Conservation (phyloP, 1,140 invertebrate genomes). For the Procambarus virginalis region DNA sequence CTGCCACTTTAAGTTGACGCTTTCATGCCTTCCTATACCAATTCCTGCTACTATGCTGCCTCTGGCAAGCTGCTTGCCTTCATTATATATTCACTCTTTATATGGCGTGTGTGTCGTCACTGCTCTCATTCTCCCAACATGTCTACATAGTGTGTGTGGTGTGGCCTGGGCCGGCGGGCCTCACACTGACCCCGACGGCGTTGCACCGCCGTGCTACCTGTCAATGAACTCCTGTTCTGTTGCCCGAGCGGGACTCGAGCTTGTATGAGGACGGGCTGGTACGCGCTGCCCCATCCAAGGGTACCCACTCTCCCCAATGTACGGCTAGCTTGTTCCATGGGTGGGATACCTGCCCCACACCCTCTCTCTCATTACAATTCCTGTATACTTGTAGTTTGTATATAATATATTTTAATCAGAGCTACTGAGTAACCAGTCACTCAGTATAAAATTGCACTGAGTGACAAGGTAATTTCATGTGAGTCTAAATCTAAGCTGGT, state of each 20-base stretch:
- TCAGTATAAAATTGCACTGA: neutral
- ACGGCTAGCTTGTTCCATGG: conserved; percentile 72
- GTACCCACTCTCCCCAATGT: conserved; percentile 71
- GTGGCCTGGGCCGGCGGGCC: neutral
- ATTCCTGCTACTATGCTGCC: no score
- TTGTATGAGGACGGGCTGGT: conserved; percentile 78
- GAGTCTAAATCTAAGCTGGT: no score
- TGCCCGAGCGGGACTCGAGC: conserved; percentile 76
- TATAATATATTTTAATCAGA: neutral
- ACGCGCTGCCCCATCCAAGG: conserved; percentile 77
- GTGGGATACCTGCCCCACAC: conserved; percentile 70
- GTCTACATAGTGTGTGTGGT: no score
- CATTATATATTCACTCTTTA: no score
- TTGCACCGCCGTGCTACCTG: conserved; percentile 78
- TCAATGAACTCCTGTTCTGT: conserved; percentile 75
- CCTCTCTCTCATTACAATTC: neutral
- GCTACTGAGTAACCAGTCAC: neutral
- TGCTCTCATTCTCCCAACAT: no score
- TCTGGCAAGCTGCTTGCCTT: no score
- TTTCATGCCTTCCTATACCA: no score
- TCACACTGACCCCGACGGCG: conserved; percentile 76
- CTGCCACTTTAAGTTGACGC: no score
- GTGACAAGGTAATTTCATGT: no score
- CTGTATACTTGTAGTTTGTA: neutral
- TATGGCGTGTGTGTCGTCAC: no score